Evolutionary conservation across 1,140 invertebrate species (phyloP).

Genomic region (Plectus sambesii): DNA sequence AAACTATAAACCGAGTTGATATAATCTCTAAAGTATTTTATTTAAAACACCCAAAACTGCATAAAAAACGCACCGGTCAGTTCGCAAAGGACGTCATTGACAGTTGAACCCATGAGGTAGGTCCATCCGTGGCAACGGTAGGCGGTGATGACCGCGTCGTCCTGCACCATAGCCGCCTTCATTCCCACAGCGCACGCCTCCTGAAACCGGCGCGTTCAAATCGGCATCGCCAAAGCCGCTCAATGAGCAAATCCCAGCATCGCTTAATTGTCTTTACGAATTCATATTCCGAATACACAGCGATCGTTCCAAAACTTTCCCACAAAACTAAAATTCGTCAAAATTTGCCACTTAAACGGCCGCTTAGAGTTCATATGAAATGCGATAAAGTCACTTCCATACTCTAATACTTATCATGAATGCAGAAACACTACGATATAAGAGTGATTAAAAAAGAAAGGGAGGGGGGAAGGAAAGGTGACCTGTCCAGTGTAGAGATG

Average conservation of each 20-base stretch:
- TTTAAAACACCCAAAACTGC: no score
- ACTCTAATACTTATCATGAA: conserved; percentile 4
- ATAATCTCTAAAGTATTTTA: no score
- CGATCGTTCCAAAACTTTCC: no score
- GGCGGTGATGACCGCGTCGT: conserved; percentile 85
- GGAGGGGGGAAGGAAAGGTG: neutral
- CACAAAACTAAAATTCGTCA: conserved; percentile 1
- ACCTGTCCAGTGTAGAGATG: conserved; percentile 83
- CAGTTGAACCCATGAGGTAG: conserved; percentile 71
- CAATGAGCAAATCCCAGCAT: conserved; percentile 5
- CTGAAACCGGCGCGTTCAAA: conserved; percentile 47
- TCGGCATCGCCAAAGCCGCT: neutral
- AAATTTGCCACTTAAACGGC: no score
- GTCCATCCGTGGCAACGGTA: conserved; percentile 95
- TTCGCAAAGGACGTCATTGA: conserved; percentile 69
- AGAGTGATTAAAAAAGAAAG: no score
- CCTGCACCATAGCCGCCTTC: conserved; percentile 62
- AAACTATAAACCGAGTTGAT: no score
- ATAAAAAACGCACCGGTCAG: conserved; percentile 61
- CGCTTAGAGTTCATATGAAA: no score
- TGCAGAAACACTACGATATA: neutral
- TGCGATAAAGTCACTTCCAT: neutral
- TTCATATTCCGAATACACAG: no score
- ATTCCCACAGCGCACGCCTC: conserved; percentile 75
- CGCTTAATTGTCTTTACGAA: no score